A percentile compares a stretch with the other conserved stretches of the same genome.
phyloP scores from a whole-genome alignment of 2,888 invertebrate genomes.

The Carterocephalus palaemon region DNA sequence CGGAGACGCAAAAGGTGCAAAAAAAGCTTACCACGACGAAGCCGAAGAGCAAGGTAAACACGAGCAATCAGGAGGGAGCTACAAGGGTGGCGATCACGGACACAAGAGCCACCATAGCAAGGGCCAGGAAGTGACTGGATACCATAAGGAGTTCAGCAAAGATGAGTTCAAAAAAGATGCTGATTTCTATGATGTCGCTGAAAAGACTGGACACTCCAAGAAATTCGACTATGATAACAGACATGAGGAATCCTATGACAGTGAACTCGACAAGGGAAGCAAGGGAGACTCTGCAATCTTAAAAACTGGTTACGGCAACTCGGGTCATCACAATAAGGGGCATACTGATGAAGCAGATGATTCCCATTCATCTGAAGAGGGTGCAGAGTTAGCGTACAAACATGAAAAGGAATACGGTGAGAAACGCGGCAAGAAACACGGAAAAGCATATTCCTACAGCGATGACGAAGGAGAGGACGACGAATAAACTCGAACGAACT shows the following conservation, averaged over 20 bases:
- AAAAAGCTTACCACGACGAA: conserved; percentile 75
- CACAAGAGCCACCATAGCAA: conserved; percentile 82
- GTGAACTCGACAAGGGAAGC: conserved; percentile 78
- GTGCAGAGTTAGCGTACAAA: conserved; percentile 75
- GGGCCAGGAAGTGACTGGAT: conserved; percentile 84
- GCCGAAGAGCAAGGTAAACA: conserved; percentile 78
- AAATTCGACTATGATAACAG: conserved; percentile 80
- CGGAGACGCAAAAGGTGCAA: conserved; percentile 73
- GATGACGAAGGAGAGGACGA: conserved; percentile 51
- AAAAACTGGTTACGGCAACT: conserved; percentile 73
- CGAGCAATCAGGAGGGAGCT: conserved; percentile 70
- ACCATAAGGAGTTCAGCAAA: conserved; percentile 85
- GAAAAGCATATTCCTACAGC: conserved; percentile 67
- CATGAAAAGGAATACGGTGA: conserved; percentile 77
- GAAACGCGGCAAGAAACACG: conserved; percentile 69
- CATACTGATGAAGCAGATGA: conserved; percentile 71
- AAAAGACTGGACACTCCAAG: conserved; percentile 82
- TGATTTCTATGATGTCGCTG: conserved; percentile 85
- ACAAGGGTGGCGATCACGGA: conserved; percentile 78
- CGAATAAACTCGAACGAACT: conserved; percentile 33
- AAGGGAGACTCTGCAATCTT: conserved; percentile 74
- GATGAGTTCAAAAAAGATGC: conserved; percentile 89
- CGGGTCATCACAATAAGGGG: conserved; percentile 80
- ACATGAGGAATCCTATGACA: conserved; percentile 76
- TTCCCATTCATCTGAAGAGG: conserved; percentile 78